Conservation (phyloP, 2,888 invertebrate species). For the Spodoptera picta region DNA sequence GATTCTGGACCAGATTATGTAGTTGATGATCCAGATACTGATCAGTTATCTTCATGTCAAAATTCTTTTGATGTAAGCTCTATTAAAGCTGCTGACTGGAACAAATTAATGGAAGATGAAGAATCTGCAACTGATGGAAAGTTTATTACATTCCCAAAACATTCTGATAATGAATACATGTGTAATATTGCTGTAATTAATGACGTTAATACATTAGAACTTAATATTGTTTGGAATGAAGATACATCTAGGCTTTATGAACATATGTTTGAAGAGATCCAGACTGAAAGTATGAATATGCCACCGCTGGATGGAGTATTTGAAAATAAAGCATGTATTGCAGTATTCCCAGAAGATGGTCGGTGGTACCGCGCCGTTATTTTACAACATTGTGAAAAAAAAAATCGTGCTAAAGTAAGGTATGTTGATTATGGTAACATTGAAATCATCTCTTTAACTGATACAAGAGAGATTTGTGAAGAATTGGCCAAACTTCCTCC, state of each 20-base stretch:
- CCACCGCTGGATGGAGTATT: conserved; percentile 79
- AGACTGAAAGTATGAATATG: conserved; percentile 76
- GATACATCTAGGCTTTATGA: conserved; percentile 81
- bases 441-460: conserved; percentile 81
- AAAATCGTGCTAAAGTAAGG: conserved; percentile 87
- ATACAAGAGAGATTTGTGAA: conserved; percentile 84
- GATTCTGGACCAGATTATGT: conserved; percentile 76
- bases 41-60: conserved; percentile 50
- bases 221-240: conserved; percentile 74
- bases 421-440: conserved; percentile 94
- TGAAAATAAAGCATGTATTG: conserved; percentile 90
- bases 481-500: conserved; percentile 87
- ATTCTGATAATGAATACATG: conserved; percentile 64
- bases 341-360: conserved; percentile 89
- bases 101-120: conserved; percentile 71
- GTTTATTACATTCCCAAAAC: conserved; percentile 64
- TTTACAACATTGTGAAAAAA: conserved; percentile 79
- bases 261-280: conserved; percentile 84
- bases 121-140: conserved; percentile 54
- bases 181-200: conserved; percentile 77
- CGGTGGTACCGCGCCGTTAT: conserved; percentile 93
- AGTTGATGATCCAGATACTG: conserved; percentile 62
- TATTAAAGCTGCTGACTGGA: conserved; percentile 72
- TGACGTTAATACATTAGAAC: conserved; percentile 69
- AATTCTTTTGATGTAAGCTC: conserved; percentile 63